Conservation (phyloP, 2,888 invertebrate genomes). For the Drepana falcataria region DNA sequence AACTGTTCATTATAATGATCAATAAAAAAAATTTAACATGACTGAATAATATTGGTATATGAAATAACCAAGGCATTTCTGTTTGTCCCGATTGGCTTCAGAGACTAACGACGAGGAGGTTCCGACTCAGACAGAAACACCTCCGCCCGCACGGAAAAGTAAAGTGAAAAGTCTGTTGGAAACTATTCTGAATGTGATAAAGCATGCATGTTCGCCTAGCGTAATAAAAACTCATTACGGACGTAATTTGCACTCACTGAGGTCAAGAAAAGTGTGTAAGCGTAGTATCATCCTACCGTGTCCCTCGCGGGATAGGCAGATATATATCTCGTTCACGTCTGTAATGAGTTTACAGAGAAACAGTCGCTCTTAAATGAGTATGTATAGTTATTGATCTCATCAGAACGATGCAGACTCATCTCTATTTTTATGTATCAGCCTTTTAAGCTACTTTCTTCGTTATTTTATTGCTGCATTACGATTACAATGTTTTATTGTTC, state of each 20-base stretch:
- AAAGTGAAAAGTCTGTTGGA: constrained; percentile 1
- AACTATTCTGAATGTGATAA: neutral
- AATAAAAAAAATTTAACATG: neutral
- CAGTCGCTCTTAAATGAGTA: neutral
- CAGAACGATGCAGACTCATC: no score
- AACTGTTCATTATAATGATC: no score
- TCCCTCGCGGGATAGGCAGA: no score
- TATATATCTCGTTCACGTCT: no score
- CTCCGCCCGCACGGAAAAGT: constrained; percentile 2
- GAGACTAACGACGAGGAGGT: neutral
- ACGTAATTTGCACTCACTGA: neutral
- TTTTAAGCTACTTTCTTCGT: no score
- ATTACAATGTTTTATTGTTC: no score
- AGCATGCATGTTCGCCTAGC: neutral
- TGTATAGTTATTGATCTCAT: no score
- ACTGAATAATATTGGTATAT: neutral
- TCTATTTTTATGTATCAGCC: no score
- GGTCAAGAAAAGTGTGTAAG: no score
- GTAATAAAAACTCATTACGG: neutral
- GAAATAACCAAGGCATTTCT: neutral
- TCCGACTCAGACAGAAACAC: neutral
- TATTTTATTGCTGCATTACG: no score
- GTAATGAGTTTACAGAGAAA: neutral
- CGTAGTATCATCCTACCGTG: no score
- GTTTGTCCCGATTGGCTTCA: neutral